Base-by-base conservation (phyloP, 1,140 invertebrate species). In the Wiebesia pumilae region DNA sequence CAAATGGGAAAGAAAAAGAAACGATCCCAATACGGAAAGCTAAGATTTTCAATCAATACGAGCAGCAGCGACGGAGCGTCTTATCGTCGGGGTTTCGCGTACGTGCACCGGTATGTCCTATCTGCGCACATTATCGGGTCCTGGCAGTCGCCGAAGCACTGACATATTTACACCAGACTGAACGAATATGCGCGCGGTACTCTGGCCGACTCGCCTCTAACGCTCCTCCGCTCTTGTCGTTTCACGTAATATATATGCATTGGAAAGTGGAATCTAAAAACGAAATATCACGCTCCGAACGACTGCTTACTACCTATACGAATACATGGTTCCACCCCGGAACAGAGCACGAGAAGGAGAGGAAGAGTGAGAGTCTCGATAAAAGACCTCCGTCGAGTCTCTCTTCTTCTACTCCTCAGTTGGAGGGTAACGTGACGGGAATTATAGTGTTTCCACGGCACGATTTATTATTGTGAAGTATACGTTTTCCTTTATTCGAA, bases 81-180 rank as follows among this genome's bases (percentile, higher is more conserved):
- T 83, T 71, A 86, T 88, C 73, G 67, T 40, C 40, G 58, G 65
- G 47, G 75, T 85, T 88, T 89, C 83, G 80, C 58, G 62, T 87
- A 81, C 43, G 86, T 81, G 88, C 81, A 71, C 73, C 47, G 71
- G 51, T 58, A 24, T 67, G 88, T 79, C 47, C 83, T 79, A 88
- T 86, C 75, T 43, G 82, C 51, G 51, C 78, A 75, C 87, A 88
- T 87, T 88, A 86, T 87, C 87, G 24, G 51, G 33, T 27, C 35
- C 54, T 40, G 78, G 33, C 83, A 65, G 6, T 58, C 67, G 19
- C 54, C 43, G 67, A 35, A 79, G 85, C 85, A 85, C 75, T 89
- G 89, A 89, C 89, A 90, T 89, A 89, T 91, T 91, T 91, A 91
- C 89, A 87, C 88, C 84, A 88, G 83, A 89, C 73, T 90, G 90